These are phyloP conservation scores for Cryptocephalus moraei DNA, from an alignment of 2,888 invertebrate genomes.

Conservation along the genomic window DNA sequence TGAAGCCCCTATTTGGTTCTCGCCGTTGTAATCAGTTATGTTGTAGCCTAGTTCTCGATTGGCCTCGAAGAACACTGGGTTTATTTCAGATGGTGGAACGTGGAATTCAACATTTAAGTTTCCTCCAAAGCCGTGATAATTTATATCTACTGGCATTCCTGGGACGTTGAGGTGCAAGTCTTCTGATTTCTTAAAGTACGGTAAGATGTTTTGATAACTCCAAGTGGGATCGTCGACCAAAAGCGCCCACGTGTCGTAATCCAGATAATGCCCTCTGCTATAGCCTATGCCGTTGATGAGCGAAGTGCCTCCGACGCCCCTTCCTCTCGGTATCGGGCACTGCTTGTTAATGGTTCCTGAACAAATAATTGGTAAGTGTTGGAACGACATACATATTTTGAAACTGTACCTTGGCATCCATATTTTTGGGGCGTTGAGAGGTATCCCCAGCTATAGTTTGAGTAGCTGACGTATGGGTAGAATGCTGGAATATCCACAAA, in stretches of 20 bases:
- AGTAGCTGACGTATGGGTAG: background rate
- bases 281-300: conserved; percentile 44
- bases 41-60: no score
- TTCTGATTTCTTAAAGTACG: no score
- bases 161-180: no score
- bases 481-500: conserved; percentile 3
- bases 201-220: no score
- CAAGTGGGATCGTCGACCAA: no score
- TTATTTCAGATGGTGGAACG: no score
- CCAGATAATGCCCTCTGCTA: conserved; percentile 36
- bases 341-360: conserved; percentile 20
- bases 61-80: no score
- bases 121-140: no score
- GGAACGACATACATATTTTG: conserved; percentile 1
- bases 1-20: conserved; percentile 52
- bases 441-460: conserved; percentile 57
- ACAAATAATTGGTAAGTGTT: background rate
- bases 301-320: no score
- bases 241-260: conserved; percentile 40
- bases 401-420: no score
- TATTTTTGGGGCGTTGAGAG: conserved; percentile 57
- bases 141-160: no score
- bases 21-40: conserved; percentile 57
- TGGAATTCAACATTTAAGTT: no score
- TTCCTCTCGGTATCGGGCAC: conserved; percentile 31